Evolutionary conservation across 2,113 vertebrate species (phyloP).

Genomic region (Varanus salvator): DNA sequence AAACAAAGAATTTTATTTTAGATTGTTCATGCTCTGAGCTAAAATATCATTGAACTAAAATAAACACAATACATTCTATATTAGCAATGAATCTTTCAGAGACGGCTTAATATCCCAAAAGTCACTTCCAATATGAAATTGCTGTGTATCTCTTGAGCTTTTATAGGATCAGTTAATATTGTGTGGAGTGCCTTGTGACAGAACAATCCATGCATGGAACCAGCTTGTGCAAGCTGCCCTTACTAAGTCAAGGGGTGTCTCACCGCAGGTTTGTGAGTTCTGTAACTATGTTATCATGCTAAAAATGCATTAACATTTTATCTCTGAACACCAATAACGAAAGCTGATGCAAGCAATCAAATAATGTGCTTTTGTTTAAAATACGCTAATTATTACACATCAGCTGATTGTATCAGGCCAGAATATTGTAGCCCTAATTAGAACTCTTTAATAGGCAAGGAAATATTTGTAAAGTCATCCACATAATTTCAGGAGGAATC

Average conservation of each 20-base stretch:
- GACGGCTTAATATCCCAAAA: neutral
- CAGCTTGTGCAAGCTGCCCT: neutral
- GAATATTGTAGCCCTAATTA: slow-evolving; percentile 75
- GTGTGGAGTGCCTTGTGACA: no score
- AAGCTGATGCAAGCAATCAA: slow-evolving; percentile 54
- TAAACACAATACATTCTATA: neutral
- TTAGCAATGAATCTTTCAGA: neutral
- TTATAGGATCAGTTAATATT: neutral
- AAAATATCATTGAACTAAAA: neutral
- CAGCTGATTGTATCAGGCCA: slow-evolving; percentile 38
- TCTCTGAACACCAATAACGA: slow-evolving; percentile 39
- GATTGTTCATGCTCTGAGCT: neutral
- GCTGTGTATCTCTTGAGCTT: neutral
- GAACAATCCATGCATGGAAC: neutral
- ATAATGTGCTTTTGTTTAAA: slow-evolving; percentile 55
- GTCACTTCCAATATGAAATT: neutral
- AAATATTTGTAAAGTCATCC: slow-evolving; percentile 65
- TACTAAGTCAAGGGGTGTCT: neutral
- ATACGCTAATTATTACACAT: slow-evolving; percentile 52
- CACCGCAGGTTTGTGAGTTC: slow-evolving; percentile 32
- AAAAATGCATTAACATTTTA: slow-evolving; percentile 35
- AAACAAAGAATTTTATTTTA: neutral
- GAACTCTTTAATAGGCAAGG: slow-evolving; percentile 60
- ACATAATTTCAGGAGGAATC: slow-evolving; percentile 57
- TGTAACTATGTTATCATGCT: slow-evolving; percentile 29